Evolutionary conservation across 2,797 vertebrate genomes (phyloP).

Genomic region (Lemur catta): DNA sequence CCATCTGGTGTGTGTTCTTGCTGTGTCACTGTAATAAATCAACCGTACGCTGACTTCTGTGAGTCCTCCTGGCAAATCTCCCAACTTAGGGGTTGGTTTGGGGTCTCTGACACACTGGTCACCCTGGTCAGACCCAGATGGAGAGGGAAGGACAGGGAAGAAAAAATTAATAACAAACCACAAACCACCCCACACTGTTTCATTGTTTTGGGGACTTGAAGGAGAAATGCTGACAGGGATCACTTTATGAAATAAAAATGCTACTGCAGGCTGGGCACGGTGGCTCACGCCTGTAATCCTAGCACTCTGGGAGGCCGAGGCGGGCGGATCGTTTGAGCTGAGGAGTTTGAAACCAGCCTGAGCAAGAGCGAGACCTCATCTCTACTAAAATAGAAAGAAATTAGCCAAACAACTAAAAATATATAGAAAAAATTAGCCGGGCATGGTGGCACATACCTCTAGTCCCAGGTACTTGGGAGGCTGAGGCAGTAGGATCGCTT

Average conservation of each 20-base stretch:
- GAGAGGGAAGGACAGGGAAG: not conserved
- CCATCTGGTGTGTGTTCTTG: not conserved
- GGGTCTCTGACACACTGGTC: not conserved
- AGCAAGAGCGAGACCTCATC: too few species aligned
- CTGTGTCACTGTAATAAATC: not conserved
- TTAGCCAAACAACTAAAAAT: too few species aligned
- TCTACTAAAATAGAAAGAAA: too few species aligned
- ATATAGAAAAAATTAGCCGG: too few species aligned
- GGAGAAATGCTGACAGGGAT: not conserved
- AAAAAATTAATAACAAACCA: not conserved
- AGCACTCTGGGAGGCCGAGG: too few species aligned
- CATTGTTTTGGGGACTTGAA: not conserved
- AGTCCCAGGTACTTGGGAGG: too few species aligned
- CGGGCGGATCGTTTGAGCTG: rapidly evolving
- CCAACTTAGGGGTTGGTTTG: not conserved
- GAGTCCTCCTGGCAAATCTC: not conserved
- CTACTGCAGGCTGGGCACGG: too few species aligned
- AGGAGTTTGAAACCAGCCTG: too few species aligned
- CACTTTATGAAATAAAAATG: not conserved
- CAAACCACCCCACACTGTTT: not conserved
- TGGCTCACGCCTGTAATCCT: too few species aligned
- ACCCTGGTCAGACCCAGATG: not conserved
- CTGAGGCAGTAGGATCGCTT: too few species aligned
- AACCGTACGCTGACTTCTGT: not conserved
- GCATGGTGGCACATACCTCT: too few species aligned